Conservation (phyloP, 2,888 invertebrate species). For the Pseudococcus viburni region DNA sequence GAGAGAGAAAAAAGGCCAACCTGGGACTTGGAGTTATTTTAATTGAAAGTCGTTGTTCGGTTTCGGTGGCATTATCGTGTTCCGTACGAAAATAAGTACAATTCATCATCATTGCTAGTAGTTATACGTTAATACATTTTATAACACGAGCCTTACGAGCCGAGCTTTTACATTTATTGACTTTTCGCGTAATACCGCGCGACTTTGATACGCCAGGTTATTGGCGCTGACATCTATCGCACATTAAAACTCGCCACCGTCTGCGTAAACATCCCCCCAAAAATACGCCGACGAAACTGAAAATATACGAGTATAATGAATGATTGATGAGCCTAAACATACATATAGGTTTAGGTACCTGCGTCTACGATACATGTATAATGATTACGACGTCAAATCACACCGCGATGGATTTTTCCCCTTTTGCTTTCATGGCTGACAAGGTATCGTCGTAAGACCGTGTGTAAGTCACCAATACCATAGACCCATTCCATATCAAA, state of each 20-base stretch:
- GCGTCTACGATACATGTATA: background rate
- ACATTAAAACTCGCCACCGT: slow-evolving; percentile 36
- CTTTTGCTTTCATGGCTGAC: background rate
- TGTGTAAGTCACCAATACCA: background rate
- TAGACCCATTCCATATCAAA: no score
- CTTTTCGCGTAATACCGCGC: slow-evolving; percentile 29
- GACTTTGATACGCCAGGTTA: slow-evolving; percentile 10
- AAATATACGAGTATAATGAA: slow-evolving; percentile 4
- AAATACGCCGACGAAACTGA: background rate
- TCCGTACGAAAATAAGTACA: slow-evolving; percentile 7
- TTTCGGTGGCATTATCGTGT: slow-evolving; percentile 9
- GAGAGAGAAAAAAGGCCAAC: background rate
- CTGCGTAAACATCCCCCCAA: background rate
- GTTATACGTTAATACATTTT: slow-evolving; percentile 8
- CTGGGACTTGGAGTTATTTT: slow-evolving; percentile 1
- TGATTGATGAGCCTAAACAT: slow-evolving; percentile 41
- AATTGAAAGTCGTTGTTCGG: slow-evolving; percentile 50
- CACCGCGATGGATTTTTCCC: background rate
- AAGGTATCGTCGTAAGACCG: background rate
- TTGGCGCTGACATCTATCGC: slow-evolving; percentile 37
- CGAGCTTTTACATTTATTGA: slow-evolving; percentile 51
- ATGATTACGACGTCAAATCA: slow-evolving; percentile 42
- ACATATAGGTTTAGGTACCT: background rate
- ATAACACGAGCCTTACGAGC: background rate
- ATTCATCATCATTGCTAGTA: background rate